Evolutionary conservation across 2,888 invertebrate species (phyloP).

Genomic region (Pelosia muscerda): DNA sequence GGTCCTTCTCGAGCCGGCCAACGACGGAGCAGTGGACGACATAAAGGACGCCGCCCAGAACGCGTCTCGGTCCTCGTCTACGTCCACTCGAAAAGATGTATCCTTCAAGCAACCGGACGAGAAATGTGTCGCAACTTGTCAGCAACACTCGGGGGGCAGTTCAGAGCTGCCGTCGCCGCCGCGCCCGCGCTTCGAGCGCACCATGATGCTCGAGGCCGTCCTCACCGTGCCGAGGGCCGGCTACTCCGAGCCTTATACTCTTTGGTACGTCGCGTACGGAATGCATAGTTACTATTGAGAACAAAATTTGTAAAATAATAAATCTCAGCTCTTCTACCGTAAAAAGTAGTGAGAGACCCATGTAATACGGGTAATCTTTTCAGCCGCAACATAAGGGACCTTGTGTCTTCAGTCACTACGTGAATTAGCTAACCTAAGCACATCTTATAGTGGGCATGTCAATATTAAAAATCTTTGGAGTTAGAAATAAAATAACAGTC

Average conservation of each 20-base stretch:
- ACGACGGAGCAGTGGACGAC: conserved; percentile 34
- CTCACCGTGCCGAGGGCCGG: conserved; percentile 69
- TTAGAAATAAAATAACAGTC: too few relatives aligned
- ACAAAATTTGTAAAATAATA: too few relatives aligned
- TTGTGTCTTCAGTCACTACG: too few relatives aligned
- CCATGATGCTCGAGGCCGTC: conserved; percentile 61
- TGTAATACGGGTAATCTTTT: too few relatives aligned
- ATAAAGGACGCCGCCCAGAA: neutral
- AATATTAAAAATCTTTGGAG: too few relatives aligned
- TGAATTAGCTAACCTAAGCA: too few relatives aligned
- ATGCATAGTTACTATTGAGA: too few relatives aligned
- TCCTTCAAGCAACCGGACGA: neutral
- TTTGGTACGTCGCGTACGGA: conserved; percentile 65
- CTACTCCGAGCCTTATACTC: conserved; percentile 70
- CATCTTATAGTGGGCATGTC: too few relatives aligned
- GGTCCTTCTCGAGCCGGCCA: conserved; percentile 56
- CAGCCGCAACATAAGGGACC: too few relatives aligned
- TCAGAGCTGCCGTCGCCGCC: conserved; percentile 42
- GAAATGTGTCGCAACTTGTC: conserved; percentile 12
- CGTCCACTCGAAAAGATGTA: neutral
- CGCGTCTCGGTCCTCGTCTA: neutral
- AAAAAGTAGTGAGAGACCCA: too few relatives aligned
- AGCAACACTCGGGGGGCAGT: conserved; percentile 11
- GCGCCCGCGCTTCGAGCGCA: conserved; percentile 61
- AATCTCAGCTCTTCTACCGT: too few relatives aligned